Conservation (phyloP, 2,113 vertebrate species). For the Rhea pennata region DNA sequence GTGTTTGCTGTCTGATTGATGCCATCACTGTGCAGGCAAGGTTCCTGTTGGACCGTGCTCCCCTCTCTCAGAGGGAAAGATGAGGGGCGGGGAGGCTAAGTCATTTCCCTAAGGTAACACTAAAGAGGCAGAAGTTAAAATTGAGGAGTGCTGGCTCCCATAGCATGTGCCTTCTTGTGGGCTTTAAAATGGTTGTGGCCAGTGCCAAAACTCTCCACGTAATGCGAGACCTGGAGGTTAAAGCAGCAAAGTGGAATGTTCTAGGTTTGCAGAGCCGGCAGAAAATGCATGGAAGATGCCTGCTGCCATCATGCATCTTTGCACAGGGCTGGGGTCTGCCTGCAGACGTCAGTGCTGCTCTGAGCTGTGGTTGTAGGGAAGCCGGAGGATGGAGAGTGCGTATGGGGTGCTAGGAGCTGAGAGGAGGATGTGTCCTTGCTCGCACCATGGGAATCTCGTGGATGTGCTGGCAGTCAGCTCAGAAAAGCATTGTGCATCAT, state of each 20-base stretch:
- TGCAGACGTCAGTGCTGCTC: too few relatives aligned
- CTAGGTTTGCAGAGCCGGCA: background rate
- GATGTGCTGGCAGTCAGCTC: too few relatives aligned
- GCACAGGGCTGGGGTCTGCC: background rate
- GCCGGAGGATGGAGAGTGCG: too few relatives aligned
- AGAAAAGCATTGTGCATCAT: background rate
- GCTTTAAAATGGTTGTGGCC: background rate
- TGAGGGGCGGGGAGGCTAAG: background rate
- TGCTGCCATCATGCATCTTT: background rate
- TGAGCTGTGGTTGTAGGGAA: background rate
- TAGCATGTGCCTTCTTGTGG: too few relatives aligned
- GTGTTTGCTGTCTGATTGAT: background rate
- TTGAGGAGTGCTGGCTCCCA: background rate
- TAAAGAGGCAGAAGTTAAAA: background rate
- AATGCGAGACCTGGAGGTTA: too few relatives aligned
- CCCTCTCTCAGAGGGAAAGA: background rate
- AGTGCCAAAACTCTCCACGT: background rate
- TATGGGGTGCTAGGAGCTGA: too few relatives aligned
- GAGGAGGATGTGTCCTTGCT: background rate
- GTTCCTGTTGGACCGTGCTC: background rate
- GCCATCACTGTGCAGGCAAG: background rate
- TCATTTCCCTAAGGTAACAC: background rate
- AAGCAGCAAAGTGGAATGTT: background rate
- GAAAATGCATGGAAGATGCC: background rate
- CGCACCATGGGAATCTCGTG: background rate